phyloP scores from a whole-genome alignment of 2,797 vertebrate genomes.

The Typhlichthys subterraneus region DNA sequence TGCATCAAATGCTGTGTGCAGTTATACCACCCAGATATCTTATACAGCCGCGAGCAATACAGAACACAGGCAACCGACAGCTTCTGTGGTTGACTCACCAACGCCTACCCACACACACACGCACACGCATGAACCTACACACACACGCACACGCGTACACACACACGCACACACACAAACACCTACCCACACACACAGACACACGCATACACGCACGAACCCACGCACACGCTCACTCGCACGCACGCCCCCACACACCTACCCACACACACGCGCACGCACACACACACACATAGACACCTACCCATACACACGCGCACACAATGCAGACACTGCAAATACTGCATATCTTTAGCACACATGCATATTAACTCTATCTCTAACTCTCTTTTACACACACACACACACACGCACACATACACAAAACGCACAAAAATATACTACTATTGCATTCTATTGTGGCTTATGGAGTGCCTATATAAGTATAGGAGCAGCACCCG shows the following conservation, averaged over 20 bases:
- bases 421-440: neutral
- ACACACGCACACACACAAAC: no score
- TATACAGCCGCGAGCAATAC: constrained; percentile 51
- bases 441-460: constrained; percentile 2
- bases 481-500: constrained; percentile 45
- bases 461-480: no score
- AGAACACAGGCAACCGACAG: constrained; percentile 12
- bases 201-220: neutral
- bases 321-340: neutral
- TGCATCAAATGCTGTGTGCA: constrained; percentile 35
- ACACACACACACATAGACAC: no score
- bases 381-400: neutral
- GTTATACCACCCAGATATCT: constrained; percentile 21
- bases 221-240: no score
- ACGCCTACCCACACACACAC: no score
- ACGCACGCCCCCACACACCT: no score
- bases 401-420: constrained; percentile 3
- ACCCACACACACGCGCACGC: no score
- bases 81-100: constrained; percentile 37
- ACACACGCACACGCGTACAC: neutral
- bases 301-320: no score
- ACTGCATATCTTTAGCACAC: constrained; percentile 13
- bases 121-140: neutral
- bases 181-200: no score
- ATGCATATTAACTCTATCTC: neutral